A percentile compares a stretch with the other conserved stretches of the same genome.
Conservation (phyloP, 1,140 invertebrate genomes). For the Apis dorsata region DNA sequence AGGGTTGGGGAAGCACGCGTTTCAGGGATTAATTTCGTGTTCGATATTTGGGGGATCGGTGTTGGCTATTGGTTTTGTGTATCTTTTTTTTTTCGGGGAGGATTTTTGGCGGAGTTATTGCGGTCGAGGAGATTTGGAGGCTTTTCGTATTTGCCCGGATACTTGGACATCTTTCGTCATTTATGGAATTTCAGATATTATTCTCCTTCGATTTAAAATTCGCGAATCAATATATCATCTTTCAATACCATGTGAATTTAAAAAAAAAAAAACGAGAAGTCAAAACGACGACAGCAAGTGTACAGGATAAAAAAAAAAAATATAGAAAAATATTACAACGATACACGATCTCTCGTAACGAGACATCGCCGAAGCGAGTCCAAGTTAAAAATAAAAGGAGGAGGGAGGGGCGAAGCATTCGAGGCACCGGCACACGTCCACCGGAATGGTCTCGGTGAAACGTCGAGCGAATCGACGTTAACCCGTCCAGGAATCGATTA, state of each 20-base stretch:
- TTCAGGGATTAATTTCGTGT: constrained; percentile 12
- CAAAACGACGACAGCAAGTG: too few relatives aligned
- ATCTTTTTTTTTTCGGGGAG: neutral
- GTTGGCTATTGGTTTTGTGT: neutral
- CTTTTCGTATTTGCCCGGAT: neutral
- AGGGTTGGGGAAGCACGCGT: neutral
- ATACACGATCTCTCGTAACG: too few relatives aligned
- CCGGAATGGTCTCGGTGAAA: neutral
- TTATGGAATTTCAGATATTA: too few relatives aligned
- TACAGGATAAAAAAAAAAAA: too few relatives aligned
- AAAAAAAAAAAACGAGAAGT: too few relatives aligned
- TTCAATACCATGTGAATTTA: too few relatives aligned
- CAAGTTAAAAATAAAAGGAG: neutral
- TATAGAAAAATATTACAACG: too few relatives aligned
- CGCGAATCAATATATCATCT: too few relatives aligned
- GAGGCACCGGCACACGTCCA: neutral
- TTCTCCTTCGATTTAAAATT: too few relatives aligned
- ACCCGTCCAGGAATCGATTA: constrained; percentile 21
- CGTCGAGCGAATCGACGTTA: constrained; percentile 11
- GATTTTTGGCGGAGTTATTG: neutral
- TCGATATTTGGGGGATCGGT: neutral
- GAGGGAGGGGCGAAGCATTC: neutral
- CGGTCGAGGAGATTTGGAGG: neutral
- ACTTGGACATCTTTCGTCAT: too few relatives aligned
- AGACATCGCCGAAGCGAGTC: too few relatives aligned